Evolutionary conservation across 2,797 vertebrate species (phyloP), one percentile per base, ranked within the genome.

Genomic region (Meda fulgida): DNA sequence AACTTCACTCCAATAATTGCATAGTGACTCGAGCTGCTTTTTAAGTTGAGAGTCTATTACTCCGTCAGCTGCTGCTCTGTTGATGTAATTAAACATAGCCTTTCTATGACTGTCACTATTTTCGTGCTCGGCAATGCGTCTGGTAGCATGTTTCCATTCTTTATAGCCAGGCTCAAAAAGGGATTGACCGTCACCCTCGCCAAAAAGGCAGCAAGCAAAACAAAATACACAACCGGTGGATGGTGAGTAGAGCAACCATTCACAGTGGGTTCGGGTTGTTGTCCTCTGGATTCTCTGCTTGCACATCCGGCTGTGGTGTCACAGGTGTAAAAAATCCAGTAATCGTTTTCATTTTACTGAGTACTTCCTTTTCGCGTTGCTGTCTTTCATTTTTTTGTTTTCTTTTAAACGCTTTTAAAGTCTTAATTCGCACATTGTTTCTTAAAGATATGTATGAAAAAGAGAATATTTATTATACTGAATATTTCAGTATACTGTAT

Each of bases 101-200:
- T 51, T 51, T 19, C 48, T 51, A 51, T 51, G 48, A 51, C 48
- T 51, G 5, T 51, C 16, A 51, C 48, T 86, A 53, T 63, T 79
- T 36, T 86, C 71, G 10, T 77, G 65, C 2, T 83, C 80, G 43
- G 63, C 16, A 7, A 85, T 7, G 26, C 31, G 43, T 19, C 26
- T 48, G 0, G 26, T 43, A 9, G 53, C 71, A 38, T 72, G 71
- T 77, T 85, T 85, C 86, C 82, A 81, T 13, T 71, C 73, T 51
- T 14, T 85, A 75, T 67, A 86, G 26, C 80, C 80, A 55, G 26
- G 40, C 16, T 38, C 31, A 69, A 63, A 65, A 69, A 69, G 38
- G n/a, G 63, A 82, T 21, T 76, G 18, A 51, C 18, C 18, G 6
- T 2, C 40, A 46, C 4, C 29, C 6, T 86, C 23, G 21, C 72